Conservation (phyloP, 2,888 invertebrate species). For the Taphrorychus bicolor region DNA sequence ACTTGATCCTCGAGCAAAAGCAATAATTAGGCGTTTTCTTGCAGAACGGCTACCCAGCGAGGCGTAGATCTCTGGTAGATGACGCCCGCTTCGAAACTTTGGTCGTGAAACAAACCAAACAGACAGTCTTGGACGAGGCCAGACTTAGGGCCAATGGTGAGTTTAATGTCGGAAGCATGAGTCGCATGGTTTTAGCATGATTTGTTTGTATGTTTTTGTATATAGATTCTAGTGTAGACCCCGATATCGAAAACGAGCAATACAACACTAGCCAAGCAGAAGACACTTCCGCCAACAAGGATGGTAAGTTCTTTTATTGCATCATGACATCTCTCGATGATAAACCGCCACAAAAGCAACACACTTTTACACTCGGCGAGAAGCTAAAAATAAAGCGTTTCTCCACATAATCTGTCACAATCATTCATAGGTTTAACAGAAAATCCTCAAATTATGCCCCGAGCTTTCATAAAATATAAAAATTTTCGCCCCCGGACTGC, state of each 20-base stretch:
- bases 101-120: conserved; percentile 94
- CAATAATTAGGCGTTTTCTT: conserved; percentile 54
- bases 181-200: not conserved
- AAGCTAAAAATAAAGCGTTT: conserved; percentile 10
- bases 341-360: not conserved
- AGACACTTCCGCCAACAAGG: conserved; percentile 45
- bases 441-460: conserved; percentile 38
- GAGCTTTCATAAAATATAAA: conserved; percentile 20
- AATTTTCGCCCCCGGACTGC: not conserved
- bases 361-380: not conserved
- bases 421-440: conserved; percentile 37
- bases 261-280: conserved; percentile 42
- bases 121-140: conserved; percentile 90
- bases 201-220: not conserved
- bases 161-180: too few relatives aligned
- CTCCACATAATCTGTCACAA: conserved; percentile 35
- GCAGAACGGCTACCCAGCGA: conserved; percentile 96
- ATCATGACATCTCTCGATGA: not conserved
- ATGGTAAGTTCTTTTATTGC: conserved; percentile 46
- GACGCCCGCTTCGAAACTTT: conserved; percentile 97
- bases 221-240: conserved; percentile 59
- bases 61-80: conserved; percentile 94
- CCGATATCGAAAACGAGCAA: conserved; percentile 54
- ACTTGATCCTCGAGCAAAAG: not conserved
- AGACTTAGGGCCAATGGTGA: conserved; percentile 88